Conservation (phyloP, 2,888 invertebrate genomes). For the Buathra laborator region DNA sequence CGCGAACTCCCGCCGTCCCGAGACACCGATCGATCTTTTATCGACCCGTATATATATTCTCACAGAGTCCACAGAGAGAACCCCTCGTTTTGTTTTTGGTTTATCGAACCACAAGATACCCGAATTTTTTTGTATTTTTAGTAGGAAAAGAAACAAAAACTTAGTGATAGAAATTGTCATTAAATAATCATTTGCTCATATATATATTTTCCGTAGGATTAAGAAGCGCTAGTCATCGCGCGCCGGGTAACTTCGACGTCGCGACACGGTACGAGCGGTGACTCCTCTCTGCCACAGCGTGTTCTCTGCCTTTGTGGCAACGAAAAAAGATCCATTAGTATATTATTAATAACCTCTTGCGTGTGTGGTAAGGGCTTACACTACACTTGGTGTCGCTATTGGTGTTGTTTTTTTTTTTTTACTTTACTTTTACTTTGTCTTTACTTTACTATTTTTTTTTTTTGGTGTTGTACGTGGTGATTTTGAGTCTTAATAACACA, state of each 20-base stretch:
- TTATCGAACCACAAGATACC: background rate
- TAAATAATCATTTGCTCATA: constrained; percentile 14
- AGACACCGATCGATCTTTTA: constrained; percentile 65
- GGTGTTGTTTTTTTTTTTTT: constrained; percentile 81
- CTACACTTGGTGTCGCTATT: constrained; percentile 85
- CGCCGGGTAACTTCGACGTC: constrained; percentile 30
- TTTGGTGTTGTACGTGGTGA: constrained; percentile 83
- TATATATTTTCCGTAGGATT: constrained; percentile 33
- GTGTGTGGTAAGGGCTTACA: constrained; percentile 84
- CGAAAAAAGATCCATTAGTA: constrained; percentile 49
- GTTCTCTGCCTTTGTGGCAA: constrained; percentile 35
- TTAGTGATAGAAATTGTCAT: background rate
- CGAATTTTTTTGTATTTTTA: constrained; percentile 4
- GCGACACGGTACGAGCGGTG: constrained; percentile 21
- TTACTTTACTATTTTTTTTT: constrained; percentile 71
- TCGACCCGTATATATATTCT: constrained; percentile 65
- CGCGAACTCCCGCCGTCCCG: constrained; percentile 43
- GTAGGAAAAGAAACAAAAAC: constrained; percentile 2
- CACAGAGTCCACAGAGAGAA: background rate
- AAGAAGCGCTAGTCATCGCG: constrained; percentile 16
- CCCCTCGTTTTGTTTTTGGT: constrained; percentile 42
- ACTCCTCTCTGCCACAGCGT: background rate
- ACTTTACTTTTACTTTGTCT: constrained; percentile 59
- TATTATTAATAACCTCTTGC: constrained; percentile 82
- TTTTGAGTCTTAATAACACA: constrained; percentile 79